A percentile compares a stretch with the other conserved stretches of the same genome.
phyloP scores from a whole-genome alignment of 2,797 vertebrate species.

The Dromococcyx pavoninus region DNA sequence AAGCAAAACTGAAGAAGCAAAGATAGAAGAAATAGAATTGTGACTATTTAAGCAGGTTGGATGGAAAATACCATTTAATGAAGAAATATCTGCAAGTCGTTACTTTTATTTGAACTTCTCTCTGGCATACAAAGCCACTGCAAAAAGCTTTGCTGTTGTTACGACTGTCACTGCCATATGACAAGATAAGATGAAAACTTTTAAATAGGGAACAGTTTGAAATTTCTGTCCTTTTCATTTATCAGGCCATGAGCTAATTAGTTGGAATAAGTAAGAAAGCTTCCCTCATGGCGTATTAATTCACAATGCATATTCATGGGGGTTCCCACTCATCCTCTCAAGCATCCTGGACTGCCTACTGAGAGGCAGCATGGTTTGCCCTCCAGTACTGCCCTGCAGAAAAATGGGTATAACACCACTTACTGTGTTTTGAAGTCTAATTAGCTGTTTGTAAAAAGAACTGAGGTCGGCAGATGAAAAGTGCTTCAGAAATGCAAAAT shows the following conservation, averaged over 20 bases:
- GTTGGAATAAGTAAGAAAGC: constrained; percentile 12
- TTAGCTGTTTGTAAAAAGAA: constrained; percentile 63
- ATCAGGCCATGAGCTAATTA: constrained; percentile 55
- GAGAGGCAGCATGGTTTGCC: constrained; percentile 55
- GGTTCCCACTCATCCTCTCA: constrained; percentile 46
- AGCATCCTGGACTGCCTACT: constrained; percentile 41
- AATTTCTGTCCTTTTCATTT: constrained; percentile 40
- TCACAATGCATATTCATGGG: constrained; percentile 48
- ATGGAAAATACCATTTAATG: neutral
- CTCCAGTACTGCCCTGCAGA: constrained; percentile 41
- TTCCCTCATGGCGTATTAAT: constrained; percentile 47
- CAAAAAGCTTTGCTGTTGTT: neutral
- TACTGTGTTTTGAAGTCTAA: constrained; percentile 69
- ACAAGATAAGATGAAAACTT: constrained; percentile 27
- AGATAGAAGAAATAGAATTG: neutral
- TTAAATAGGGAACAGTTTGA: neutral
- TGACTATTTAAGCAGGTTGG: neutral
- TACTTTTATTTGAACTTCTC: neutral
- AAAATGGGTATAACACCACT: constrained; percentile 59
- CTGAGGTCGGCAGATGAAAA: constrained; percentile 45
- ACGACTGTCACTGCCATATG: neutral
- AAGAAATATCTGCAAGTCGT: neutral
- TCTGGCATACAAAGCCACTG: neutral
- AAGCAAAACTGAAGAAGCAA: neutral
- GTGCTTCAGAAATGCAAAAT: constrained; percentile 61